phyloP scores from a whole-genome alignment of 2,888 invertebrate species.

The Opisthograptis luteolata region DNA sequence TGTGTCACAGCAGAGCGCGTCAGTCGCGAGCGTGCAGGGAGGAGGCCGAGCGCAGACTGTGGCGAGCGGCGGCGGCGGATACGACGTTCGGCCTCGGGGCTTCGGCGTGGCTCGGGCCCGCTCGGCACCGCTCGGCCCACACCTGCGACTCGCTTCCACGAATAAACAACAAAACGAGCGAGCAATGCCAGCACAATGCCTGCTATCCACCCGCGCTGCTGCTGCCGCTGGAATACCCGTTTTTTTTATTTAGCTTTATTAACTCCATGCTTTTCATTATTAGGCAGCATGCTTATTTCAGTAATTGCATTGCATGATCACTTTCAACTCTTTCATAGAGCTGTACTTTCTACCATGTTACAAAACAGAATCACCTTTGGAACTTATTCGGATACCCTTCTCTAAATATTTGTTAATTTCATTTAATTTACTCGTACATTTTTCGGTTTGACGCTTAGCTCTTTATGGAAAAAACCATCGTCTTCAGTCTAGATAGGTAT shows the following conservation, averaged over 20 bases:
- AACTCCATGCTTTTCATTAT: conserved; percentile 29
- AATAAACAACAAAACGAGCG: conserved; percentile 79
- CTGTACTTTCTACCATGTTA: neutral
- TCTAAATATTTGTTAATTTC: neutral
- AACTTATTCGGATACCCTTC: neutral
- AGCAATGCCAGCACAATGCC: conserved; percentile 58
- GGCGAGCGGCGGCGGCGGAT: conserved; percentile 49
- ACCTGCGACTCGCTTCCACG: conserved; percentile 79
- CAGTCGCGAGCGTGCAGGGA: conserved; percentile 64
- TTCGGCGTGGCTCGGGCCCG: conserved; percentile 51
- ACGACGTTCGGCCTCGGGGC: conserved; percentile 52
- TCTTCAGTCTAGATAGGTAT: too few relatives aligned
- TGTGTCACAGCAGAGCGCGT: conserved; percentile 74
- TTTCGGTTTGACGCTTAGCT: too few relatives aligned
- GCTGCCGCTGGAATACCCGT: conserved; percentile 55
- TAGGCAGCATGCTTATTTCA: conserved; percentile 23
- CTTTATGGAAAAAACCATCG: too few relatives aligned
- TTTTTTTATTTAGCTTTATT: conserved; percentile 41
- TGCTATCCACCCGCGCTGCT: conserved; percentile 47
- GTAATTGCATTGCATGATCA: conserved; percentile 21
- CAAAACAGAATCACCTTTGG: neutral
- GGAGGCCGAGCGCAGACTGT: conserved; percentile 80
- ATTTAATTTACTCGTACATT: neutral
- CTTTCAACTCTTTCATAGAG: conserved; percentile 3
- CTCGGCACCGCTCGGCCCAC: conserved; percentile 63